Conservation (phyloP, 2,888 invertebrate genomes). For the Heteromyza rotundicornis region DNA sequence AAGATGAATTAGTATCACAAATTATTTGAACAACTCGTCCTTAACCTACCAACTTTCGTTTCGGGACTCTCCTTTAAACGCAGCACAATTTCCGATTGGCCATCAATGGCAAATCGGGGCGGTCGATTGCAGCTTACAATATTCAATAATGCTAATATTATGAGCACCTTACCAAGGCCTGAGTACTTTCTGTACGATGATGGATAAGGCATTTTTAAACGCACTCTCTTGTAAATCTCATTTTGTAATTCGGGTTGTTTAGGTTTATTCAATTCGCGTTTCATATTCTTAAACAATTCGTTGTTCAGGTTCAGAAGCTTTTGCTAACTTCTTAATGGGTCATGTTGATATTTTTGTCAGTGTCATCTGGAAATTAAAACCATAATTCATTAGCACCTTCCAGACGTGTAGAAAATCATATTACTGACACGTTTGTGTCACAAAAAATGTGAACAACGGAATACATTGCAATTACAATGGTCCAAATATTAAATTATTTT, state of each 20-base stretch:
- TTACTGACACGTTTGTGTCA: no score
- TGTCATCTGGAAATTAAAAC: no score
- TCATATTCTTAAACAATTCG: conserved; percentile 24
- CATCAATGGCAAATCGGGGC: conserved; percentile 86
- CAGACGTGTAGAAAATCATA: no score
- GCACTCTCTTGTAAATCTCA: conserved; percentile 47
- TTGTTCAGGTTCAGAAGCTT: conserved; percentile 41
- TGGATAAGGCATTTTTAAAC: conserved; percentile 41
- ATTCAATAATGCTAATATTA: conserved; percentile 30
- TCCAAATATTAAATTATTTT: conserved; percentile 4
- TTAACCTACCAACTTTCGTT: conserved; percentile 79
- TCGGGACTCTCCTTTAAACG: conserved; percentile 86
- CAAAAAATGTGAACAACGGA: neutral
- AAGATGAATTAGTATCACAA: neutral
- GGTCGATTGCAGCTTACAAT: conserved; percentile 69
- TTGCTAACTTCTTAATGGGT: neutral
- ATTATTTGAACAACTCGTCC: neutral
- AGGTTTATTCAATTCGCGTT: neutral
- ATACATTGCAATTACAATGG: neutral
- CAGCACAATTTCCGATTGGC: conserved; percentile 89
- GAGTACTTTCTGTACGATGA: neutral
- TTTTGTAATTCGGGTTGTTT: neutral
- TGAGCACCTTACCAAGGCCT: conserved; percentile 25
- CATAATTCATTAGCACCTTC: no score
- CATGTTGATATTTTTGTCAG: no score